Conservation (phyloP, 2,888 invertebrate species). For the Imbricaverruca yamaguchii region DNA sequence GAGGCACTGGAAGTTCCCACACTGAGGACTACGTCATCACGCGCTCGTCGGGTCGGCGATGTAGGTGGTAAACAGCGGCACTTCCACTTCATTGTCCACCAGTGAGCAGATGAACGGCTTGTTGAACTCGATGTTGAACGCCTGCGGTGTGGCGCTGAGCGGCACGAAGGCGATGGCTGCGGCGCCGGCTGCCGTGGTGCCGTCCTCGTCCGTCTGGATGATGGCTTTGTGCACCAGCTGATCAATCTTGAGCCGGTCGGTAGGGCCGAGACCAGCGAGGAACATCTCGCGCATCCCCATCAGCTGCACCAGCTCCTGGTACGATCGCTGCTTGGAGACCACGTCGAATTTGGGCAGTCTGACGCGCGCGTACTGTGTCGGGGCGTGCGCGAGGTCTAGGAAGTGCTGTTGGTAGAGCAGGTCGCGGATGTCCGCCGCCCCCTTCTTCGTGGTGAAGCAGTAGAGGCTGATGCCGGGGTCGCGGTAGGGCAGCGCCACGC, state of each 20-base stretch:
- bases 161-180: constrained; percentile 9
- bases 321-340: not conserved
- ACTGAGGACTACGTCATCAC: not conserved
- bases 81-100: not conserved
- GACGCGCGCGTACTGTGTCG: not conserved
- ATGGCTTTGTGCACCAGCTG: constrained; percentile 12
- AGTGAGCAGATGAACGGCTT: not conserved
- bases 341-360: not conserved
- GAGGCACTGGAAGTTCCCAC: too few relatives aligned
- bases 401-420: not conserved
- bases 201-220: constrained; percentile 9
- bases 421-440: not conserved
- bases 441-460: not conserved
- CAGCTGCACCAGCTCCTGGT: not conserved
- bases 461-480: not conserved
- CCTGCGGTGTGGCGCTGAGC: not conserved
- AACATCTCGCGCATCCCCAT: constrained; percentile 7
- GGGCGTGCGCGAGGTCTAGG: not conserved
- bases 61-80: constrained; percentile 13
- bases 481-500: constrained; percentile 6
- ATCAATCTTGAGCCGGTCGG: constrained; percentile 3
- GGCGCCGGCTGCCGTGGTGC: constrained; percentile 8
- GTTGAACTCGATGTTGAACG: not conserved
- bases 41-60: not conserved
- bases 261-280: not conserved